These are phyloP conservation scores for Drosophila equinoxialis DNA, from an alignment of 1,140 invertebrate genomes.

Conservation along the genomic window DNA sequence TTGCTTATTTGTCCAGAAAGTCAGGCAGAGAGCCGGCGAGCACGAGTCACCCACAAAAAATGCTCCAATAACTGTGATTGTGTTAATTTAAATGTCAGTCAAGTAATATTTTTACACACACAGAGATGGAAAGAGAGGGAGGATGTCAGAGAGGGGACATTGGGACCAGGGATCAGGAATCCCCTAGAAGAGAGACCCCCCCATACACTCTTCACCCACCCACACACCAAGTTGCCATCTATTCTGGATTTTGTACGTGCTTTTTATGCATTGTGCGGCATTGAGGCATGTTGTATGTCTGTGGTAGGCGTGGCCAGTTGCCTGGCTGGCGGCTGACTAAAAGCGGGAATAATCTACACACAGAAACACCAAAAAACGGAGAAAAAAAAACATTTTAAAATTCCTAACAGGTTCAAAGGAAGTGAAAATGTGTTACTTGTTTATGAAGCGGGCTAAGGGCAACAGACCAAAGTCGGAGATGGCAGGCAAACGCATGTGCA, in stretches of 20 bases:
- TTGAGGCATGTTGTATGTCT: constrained; percentile 44
- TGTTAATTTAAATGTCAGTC: constrained; percentile 82
- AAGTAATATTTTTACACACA: constrained; percentile 77
- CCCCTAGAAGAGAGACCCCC: neutral
- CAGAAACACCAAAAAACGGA: constrained; percentile 35
- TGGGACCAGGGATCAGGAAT: constrained; percentile 50
- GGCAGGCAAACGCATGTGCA: constrained; percentile 66
- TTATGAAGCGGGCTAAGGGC: constrained; percentile 49
- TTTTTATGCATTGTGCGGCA: constrained; percentile 75
- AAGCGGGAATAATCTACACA: constrained; percentile 73
- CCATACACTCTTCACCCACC: neutral
- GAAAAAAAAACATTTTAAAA: constrained; percentile 59
- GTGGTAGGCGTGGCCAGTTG: constrained; percentile 45
- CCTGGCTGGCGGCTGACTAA: constrained; percentile 38
- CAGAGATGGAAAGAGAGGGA: neutral
- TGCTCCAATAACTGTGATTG: constrained; percentile 79
- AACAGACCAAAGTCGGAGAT: constrained; percentile 17
- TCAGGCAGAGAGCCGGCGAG: constrained; percentile 2
- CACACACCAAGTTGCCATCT: constrained; percentile 13
- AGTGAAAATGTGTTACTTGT: constrained; percentile 81
- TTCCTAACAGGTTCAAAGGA: constrained; percentile 79
- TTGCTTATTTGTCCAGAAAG: constrained; percentile 23
- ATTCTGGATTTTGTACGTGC: constrained; percentile 62
- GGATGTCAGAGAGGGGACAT: constrained; percentile 26
- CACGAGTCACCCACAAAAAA: constrained; percentile 44